Evolutionary conservation across 2,113 vertebrate species (phyloP), one percentile per base, ranked within the genome.

Genomic region (Bos javanicus): DNA sequence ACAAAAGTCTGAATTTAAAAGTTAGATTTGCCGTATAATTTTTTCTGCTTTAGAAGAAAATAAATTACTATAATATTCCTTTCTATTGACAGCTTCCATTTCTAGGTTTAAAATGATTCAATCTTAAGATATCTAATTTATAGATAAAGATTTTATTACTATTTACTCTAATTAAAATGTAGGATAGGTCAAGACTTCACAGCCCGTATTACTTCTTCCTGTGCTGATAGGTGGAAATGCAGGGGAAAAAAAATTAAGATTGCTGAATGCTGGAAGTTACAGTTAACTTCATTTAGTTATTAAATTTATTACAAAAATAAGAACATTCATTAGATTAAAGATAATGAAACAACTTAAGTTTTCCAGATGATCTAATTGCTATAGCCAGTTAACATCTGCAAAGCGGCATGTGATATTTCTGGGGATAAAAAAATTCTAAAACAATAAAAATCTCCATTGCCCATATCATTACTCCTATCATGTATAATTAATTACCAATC

Each of bases 11-110:
- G 25, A 85, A 97, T 91, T 90, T 91, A 94, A 94, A 59, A 54
- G 46, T 91, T 48, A 84, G 30, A 85, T 57, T 62, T 94, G 50
- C 48, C 39, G 90, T 87, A 74, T 10, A 67, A 50, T 85, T 89
- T 94, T 86, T 74, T 74, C n/a, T 90, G 52, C 46, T 87, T 93
- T 90, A 94, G 36, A 95, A 94, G 50, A 96, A 97, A 95, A 85
- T 88, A 81, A 93, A 93, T 64, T 48, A 94, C 7, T 78, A 81
- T 7, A 90, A 91, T 60, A 83, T 83, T 91, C 25, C 8, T 87
- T 83, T 54, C 84, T 83, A 81, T 48, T 62, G 28, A 94, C 12
- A 80, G 67, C 48, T 97, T 94, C 46, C n/a, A 97, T 76, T 86
- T 93, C 57, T 95, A 84, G 84, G 48, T 90, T 92, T 94, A 83